Evolutionary conservation across 2,113 vertebrate species (phyloP).

Genomic region (Podarcis raffonei): DNA sequence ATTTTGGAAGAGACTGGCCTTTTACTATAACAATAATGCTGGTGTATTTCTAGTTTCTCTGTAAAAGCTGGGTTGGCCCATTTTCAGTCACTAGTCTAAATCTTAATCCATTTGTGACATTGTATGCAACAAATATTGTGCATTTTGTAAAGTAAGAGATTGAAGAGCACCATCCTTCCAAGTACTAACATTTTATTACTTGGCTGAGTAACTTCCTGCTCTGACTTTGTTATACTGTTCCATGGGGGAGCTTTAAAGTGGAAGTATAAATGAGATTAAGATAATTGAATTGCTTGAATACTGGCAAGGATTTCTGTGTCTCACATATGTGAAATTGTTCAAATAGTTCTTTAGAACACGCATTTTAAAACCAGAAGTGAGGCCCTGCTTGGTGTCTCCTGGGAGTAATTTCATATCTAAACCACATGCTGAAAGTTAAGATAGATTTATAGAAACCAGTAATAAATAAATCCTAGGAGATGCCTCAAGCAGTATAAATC

Average conservation of each 20-base stretch:
- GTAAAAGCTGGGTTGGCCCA: not conserved
- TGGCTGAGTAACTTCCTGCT: not conserved
- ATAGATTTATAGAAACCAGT: conserved; percentile 49
- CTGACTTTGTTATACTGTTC: not conserved
- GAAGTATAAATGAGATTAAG: not conserved
- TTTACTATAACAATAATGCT: no score
- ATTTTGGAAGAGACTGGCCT: not conserved
- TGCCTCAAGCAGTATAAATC: not conserved
- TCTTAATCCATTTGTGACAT: not conserved
- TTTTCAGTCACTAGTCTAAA: conserved; percentile 12
- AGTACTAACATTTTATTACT: not conserved
- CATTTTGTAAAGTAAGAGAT: conserved; percentile 21
- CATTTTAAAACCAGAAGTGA: conserved; percentile 31
- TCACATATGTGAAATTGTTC: not conserved
- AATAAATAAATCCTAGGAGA: conserved; percentile 57
- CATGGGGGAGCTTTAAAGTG: not conserved
- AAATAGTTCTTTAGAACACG: not conserved
- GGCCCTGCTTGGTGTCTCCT: conserved; percentile 51
- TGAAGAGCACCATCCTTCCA: not conserved
- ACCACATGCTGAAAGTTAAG: conserved; percentile 38
- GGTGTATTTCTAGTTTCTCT: conserved; percentile 2
- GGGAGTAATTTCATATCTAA: conserved; percentile 50
- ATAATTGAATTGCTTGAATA: conserved; percentile 5
- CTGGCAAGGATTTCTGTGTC: not conserved
- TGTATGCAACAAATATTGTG: conserved; percentile 8